These are phyloP conservation scores for Apeira syringaria DNA, from an alignment of 2,888 invertebrate species.

Conservation along the genomic window DNA sequence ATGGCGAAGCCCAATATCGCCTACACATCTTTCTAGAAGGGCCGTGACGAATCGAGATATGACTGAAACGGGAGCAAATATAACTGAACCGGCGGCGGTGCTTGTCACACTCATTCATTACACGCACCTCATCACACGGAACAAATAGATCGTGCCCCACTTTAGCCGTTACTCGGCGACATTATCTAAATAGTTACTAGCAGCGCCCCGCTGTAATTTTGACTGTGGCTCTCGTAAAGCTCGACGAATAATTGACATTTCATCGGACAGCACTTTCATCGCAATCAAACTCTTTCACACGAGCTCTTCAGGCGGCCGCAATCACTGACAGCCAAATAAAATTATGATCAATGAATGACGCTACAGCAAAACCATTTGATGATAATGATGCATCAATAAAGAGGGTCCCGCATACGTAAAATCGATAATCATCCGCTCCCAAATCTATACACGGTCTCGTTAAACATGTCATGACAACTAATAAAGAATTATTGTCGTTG, in stretches of 20 bases:
- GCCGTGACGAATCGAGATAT: no score
- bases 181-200: no score
- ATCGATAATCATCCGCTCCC: conserved; percentile 53
- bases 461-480: conserved; percentile 50
- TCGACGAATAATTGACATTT: conserved; percentile 64
- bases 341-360: conserved; percentile 58
- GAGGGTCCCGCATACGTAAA: conserved; percentile 57
- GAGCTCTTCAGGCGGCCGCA: conserved; percentile 31
- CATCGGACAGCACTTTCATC: conserved; percentile 44
- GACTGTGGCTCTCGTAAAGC: no score
- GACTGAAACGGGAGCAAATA: no score
- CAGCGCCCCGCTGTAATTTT: no score
- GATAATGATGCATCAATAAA: conserved; percentile 62
- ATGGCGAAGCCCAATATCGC: no score
- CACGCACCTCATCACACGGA: no score
- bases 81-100: no score
- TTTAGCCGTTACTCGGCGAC: no score
- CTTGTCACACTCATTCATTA: no score
- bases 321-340: conserved; percentile 60
- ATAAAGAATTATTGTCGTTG: conserved; percentile 49
- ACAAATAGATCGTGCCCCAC: no score
- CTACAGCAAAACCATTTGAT: conserved; percentile 61
- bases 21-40: no score
- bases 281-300: conserved; percentile 17
- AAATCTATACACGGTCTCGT: conserved; percentile 46